Percentiles rank a stretch among this genome's conserved stretches.
These are phyloP conservation scores for Dicycla oo DNA, from an alignment of 2,888 invertebrate species.

Conservation along the genomic window DNA sequence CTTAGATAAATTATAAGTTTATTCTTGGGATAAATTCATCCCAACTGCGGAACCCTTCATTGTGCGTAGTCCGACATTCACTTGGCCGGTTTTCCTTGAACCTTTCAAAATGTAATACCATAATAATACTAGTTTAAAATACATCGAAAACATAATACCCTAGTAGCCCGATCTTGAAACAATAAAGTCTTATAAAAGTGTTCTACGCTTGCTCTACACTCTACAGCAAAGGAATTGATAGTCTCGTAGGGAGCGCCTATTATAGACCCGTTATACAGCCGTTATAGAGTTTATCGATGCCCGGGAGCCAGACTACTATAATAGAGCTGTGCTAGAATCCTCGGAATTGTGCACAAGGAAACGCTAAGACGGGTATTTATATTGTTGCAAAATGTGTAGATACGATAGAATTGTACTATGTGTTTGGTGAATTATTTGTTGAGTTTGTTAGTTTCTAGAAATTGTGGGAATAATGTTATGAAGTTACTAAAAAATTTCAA, in stretches of 20 bases:
- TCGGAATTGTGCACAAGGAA: constrained; percentile 33
- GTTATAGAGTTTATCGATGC: constrained; percentile 66
- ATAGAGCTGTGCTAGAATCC: constrained; percentile 43
- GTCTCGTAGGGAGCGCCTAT: constrained; percentile 64
- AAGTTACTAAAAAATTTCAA: background rate
- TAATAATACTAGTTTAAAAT: background rate
- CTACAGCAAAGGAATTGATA: constrained; percentile 63
- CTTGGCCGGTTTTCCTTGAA: background rate
- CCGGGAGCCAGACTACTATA: constrained; percentile 52
- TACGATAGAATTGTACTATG: background rate
- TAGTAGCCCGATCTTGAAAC: background rate
- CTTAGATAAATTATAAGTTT: no score
- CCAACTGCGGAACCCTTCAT: no score
- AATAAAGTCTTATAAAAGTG: constrained; percentile 45
- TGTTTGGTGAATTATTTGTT: background rate
- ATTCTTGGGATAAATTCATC: no score
- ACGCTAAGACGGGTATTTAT: constrained; percentile 7
- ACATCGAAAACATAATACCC: background rate
- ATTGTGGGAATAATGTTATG: background rate
- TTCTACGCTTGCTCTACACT: constrained; percentile 30
- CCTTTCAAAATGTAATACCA: background rate
- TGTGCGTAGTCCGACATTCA: no score
- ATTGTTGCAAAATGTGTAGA: constrained; percentile 15
- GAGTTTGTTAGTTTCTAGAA: background rate
- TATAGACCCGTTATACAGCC: constrained; percentile 64